Conservation (phyloP, 2,888 invertebrate species). For the Epistrophe eligans region DNA sequence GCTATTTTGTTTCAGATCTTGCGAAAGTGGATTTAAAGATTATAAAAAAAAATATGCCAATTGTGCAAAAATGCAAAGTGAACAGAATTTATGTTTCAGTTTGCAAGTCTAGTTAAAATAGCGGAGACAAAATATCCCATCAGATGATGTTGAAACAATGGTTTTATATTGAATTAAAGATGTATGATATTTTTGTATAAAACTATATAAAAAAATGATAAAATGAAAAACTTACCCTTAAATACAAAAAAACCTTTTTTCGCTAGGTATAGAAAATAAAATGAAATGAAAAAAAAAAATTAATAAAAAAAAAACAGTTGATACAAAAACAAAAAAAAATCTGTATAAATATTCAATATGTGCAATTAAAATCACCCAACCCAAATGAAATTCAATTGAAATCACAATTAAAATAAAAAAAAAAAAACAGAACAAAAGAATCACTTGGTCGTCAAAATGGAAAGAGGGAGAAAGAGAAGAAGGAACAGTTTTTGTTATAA, state of each 20-base stretch:
- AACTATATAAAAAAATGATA: neutral
- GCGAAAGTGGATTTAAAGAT: too few relatives aligned
- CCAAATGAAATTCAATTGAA: constrained; percentile 66
- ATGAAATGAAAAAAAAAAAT: neutral
- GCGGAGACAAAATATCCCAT: too few relatives aligned
- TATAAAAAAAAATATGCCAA: too few relatives aligned
- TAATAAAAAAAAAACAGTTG: neutral
- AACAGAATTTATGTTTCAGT: too few relatives aligned
- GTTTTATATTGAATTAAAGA: too few relatives aligned
- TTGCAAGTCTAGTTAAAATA: too few relatives aligned
- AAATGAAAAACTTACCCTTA: neutral
- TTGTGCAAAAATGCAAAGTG: too few relatives aligned
- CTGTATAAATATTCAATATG: neutral
- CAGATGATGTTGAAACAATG: too few relatives aligned
- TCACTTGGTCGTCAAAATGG: constrained; percentile 12
- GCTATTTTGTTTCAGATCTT: too few relatives aligned
- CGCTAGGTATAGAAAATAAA: neutral
- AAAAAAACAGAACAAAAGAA: constrained; percentile 51
- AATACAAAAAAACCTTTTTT: neutral
- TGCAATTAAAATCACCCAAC: constrained; percentile 65
- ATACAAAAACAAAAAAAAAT: neutral
- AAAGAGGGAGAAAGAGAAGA: too few relatives aligned
- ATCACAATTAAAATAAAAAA: constrained; percentile 54
- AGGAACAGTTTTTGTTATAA: constrained; percentile 15
- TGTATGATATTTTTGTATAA: too few relatives aligned